phyloP scores from a whole-genome alignment of 2,113 vertebrate species.

The Trogon surrucura region DNA sequence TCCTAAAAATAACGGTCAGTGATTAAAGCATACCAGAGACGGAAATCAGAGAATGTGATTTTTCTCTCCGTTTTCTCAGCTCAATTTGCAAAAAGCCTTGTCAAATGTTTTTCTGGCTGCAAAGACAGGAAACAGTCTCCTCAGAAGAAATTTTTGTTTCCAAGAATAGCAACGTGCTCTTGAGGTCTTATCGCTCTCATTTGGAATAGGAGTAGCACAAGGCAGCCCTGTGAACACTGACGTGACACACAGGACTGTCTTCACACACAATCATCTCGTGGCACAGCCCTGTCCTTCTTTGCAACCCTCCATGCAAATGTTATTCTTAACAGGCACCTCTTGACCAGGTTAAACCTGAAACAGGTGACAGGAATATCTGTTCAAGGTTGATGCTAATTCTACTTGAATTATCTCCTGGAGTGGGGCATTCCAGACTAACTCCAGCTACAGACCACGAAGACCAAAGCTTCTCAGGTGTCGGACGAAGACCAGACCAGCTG shows the following conservation, averaged over 20 bases:
- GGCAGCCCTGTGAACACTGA: neutral
- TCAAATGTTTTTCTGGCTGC: neutral
- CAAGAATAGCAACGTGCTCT: slow-evolving; percentile 11
- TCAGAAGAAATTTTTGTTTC: slow-evolving; percentile 8
- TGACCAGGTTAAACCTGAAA: neutral
- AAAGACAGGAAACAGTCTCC: slow-evolving; percentile 30
- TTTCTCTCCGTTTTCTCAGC: neutral
- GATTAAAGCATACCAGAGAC: neutral
- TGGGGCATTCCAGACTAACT: neutral
- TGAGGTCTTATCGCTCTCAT: neutral
- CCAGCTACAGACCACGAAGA: neutral
- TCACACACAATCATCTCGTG: neutral
- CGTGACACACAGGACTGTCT: neutral
- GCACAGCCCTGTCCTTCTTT: neutral
- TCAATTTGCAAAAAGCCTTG: neutral
- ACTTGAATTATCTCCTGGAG: neutral
- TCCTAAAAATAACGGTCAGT: neutral
- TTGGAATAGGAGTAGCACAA: neutral
- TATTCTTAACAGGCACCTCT: neutral
- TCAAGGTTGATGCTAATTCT: neutral
- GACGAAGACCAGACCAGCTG: neutral
- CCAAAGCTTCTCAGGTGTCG: neutral
- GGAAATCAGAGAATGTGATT: neutral
- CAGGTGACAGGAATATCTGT: neutral
- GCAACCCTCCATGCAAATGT: fast-evolving